A percentile compares a stretch with the other conserved stretches of the same genome.
These are phyloP conservation scores for Pteruthius melanotis DNA, from an alignment of 2,113 vertebrate species.

Conservation along the genomic window DNA sequence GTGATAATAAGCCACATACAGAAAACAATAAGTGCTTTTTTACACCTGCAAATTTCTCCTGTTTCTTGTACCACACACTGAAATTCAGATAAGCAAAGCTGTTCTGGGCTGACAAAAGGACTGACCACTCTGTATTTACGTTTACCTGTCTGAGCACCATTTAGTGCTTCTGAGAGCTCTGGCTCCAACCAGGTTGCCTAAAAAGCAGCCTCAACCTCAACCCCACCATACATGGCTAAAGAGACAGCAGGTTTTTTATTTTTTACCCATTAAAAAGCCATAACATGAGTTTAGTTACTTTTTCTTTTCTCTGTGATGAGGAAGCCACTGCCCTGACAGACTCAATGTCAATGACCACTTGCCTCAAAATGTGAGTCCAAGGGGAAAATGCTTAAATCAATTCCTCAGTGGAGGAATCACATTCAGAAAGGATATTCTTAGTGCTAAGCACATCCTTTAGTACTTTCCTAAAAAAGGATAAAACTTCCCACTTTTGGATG, in stretches of 20 bases:
- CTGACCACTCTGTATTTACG: neutral
- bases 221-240: fast-evolving
- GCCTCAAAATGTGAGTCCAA: neutral
- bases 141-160: neutral
- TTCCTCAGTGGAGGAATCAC: neutral
- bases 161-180: neutral
- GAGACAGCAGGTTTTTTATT: neutral
- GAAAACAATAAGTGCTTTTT: neutral
- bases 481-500: neutral
- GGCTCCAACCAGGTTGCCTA: neutral
- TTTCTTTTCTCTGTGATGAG: neutral
- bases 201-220: neutral
- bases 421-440: neutral
- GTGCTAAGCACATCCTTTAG: neutral
- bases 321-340: neutral
- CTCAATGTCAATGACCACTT: neutral
- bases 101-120: neutral
- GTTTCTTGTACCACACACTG: neutral
- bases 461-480: neutral
- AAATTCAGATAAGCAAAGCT: neutral
- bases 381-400: neutral
- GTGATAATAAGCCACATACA: neutral
- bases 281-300: neutral
- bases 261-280: neutral
- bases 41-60: neutral